A percentile compares a stretch with the other conserved stretches of the same genome.
These are phyloP conservation scores for Autographa gamma DNA, from an alignment of 2,888 invertebrate genomes.

Conservation along the genomic window DNA sequence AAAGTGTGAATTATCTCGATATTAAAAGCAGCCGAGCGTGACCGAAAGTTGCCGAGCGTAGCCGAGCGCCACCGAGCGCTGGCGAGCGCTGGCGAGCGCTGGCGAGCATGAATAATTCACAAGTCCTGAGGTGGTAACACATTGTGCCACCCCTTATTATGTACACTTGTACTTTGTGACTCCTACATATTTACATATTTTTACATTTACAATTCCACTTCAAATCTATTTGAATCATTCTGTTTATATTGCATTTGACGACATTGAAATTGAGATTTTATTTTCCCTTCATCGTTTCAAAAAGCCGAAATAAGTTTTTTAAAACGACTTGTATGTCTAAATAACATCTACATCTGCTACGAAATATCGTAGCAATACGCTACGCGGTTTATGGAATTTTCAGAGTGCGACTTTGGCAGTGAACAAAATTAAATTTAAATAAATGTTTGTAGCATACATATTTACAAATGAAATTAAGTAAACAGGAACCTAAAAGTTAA, in stretches of 20 bases:
- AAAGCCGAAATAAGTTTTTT: too few species aligned
- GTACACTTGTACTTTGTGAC: constrained; percentile 27
- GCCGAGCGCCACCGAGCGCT: neutral
- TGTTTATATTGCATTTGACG: neutral
- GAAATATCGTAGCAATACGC: neutral
- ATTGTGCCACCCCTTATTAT: constrained; percentile 14
- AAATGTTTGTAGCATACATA: too few species aligned
- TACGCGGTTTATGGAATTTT: neutral
- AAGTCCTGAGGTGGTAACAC: constrained; percentile 23
- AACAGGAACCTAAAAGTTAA: too few species aligned
- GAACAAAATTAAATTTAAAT: too few species aligned
- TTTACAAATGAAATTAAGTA: too few species aligned
- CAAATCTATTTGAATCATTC: neutral
- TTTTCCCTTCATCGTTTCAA: too few species aligned
- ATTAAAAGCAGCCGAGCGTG: neutral
- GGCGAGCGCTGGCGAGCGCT: neutral
- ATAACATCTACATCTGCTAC: constrained; percentile 9
- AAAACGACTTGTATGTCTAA: neutral
- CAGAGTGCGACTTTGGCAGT: too few species aligned
- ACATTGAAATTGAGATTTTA: neutral
- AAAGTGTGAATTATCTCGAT: too few species aligned
- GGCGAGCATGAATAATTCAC: constrained; percentile 44
- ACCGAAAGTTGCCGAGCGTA: neutral
- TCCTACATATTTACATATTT: constrained; percentile 23
- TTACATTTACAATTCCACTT: neutral